phyloP scores from a whole-genome alignment of 2,797 vertebrate genomes.

The Neostethus bicornis region DNA sequence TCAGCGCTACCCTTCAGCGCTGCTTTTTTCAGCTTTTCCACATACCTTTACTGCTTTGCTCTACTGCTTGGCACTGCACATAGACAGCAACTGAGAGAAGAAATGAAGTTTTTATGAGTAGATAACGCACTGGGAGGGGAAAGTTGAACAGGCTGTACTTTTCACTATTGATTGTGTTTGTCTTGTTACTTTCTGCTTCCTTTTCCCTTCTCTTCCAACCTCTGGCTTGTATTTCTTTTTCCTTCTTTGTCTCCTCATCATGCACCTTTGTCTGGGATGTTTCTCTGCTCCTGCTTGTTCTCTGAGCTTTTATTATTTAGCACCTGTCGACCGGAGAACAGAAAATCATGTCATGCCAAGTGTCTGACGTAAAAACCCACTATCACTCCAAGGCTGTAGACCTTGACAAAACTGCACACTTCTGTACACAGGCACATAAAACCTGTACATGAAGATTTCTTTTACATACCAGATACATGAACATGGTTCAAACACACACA shows the following conservation, averaged over 20 bases:
- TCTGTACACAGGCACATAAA: constrained; percentile 33
- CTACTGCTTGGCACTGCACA: constrained; percentile 10
- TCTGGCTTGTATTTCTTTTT: constrained; percentile 31
- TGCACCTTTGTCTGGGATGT: constrained; percentile 41
- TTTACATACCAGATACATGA: constrained; percentile 47
- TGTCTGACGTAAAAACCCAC: constrained; percentile 38
- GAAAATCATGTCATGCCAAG: constrained; percentile 59
- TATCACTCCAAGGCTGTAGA: background rate
- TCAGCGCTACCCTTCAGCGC: constrained; percentile 18
- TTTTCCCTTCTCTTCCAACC: background rate
- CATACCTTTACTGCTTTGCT: constrained; percentile 15
- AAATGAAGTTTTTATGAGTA: constrained; percentile 11
- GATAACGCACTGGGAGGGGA: constrained; percentile 12
- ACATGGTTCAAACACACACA: constrained; percentile 31
- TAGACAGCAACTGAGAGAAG: constrained; percentile 20
- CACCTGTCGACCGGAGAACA: constrained; percentile 62
- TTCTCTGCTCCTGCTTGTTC: constrained; percentile 50
- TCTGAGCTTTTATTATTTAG: constrained; percentile 73
- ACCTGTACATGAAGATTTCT: constrained; percentile 21
- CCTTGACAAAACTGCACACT: constrained; percentile 28
- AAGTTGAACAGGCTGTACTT: constrained; percentile 16
- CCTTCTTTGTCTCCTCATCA: background rate
- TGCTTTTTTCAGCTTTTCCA: constrained; percentile 7
- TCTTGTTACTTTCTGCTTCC: background rate
- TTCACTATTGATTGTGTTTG: background rate